Evolutionary conservation across 2,113 vertebrate species (phyloP), one percentile per base, ranked within the genome.

Genomic region (Ursus arctos): DNA sequence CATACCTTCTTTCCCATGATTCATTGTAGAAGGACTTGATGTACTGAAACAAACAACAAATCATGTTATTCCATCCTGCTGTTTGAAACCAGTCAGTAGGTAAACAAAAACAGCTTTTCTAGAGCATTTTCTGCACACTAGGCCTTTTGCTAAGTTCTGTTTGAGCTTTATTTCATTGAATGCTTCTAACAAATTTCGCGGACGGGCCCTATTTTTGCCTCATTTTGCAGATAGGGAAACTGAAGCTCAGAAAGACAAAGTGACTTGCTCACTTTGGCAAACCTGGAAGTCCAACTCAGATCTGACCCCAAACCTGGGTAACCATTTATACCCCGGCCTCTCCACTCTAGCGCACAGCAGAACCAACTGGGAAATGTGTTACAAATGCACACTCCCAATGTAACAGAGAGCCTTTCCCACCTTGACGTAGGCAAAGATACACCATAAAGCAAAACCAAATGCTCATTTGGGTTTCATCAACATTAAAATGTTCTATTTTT

Each of bases 11-110:
- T 36, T 98, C 83, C 99, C 99, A 99, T 1, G 99, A 99, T 93
- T 98, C 98, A 82, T 99, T 99, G 98, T 99, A 99, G 98, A 99
- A 99, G 24, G 97, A 98, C 98, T 99, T 99, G 97, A 99, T 99
- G 94, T 98, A 99, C 99, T 99, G 98, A 47, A 98, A 40, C 74
- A 98, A 96, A 97, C 51, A 97, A 31, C 12, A 96, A 11, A 43
- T 13, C 9, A 0, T 15, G 76, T 98, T 61, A 97, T 22, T 79
- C 49, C 12, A 0, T 28, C n/a, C 61, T 15, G 43, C 19, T 24
- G 26, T 74, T 33, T 0, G 22, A 63, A 86, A 57, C 28, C 10
- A 40, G 24, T 6, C 19, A 31, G 26, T 2, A 2, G 0, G 18
- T 4, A 61, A 53, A 85, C 49, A 74, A 33, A 57, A 55, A n/a